Evolutionary conservation across 2,797 vertebrate genomes (phyloP).

Genomic region (Atherinosoma microstoma): DNA sequence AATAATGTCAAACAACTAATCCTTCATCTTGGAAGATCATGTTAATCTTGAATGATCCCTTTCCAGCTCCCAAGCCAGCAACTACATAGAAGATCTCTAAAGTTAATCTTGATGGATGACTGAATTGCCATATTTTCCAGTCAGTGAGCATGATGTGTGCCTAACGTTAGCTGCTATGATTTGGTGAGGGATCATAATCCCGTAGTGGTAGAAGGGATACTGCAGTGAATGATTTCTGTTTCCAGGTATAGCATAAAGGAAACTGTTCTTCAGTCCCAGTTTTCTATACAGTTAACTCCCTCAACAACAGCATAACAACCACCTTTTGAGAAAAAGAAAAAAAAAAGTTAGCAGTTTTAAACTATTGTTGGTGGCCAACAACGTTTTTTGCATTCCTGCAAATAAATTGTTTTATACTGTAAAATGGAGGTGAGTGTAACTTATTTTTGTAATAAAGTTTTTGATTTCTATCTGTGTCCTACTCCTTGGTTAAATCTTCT

Average conservation of each 20-base stretch:
- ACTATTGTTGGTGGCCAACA: constrained; percentile 99
- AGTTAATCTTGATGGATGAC: constrained; percentile 60
- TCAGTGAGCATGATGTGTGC: constrained; percentile 66
- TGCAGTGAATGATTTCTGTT: constrained; percentile 92
- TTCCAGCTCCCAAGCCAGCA: constrained; percentile 48
- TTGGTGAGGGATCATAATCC: constrained; percentile 68
- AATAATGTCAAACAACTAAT: constrained; percentile 73
- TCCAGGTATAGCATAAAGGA: constrained; percentile 86
- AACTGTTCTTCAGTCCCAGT: constrained; percentile 88
- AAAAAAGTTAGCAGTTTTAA: constrained; percentile 98
- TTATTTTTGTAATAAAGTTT: constrained; percentile 99
- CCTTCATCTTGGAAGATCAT: constrained; percentile 68
- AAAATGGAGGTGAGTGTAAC: constrained; percentile 99
- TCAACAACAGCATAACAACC: constrained; percentile 95
- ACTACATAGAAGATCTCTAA: constrained; percentile 51
- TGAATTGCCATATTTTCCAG: constrained; percentile 73
- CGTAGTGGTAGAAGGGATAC: constrained; percentile 94
- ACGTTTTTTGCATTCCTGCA: constrained; percentile 99
- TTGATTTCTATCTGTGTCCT: constrained; percentile 99
- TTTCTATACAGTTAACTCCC: constrained; percentile 99
- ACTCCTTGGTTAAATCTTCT: constrained; percentile 74
- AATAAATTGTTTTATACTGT: constrained; percentile 99
- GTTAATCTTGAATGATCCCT: constrained; percentile 69
- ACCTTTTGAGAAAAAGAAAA: constrained; percentile 88
- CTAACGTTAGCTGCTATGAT: constrained; percentile 62